Evolutionary conservation across 2,888 invertebrate species (phyloP).

Genomic region (Chorisops tibialis): DNA sequence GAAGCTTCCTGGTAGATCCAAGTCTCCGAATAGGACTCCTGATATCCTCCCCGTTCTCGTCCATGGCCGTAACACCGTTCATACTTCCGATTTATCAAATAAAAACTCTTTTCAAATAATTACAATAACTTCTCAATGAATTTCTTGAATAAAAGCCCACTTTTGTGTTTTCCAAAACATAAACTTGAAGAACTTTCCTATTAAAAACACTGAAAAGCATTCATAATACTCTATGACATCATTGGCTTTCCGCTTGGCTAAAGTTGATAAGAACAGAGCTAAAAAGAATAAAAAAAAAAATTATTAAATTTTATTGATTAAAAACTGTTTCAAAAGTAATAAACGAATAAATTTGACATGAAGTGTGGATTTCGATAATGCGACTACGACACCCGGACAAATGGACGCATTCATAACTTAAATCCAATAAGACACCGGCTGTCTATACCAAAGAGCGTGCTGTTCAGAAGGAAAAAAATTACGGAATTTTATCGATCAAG

Average conservation of each 20-base stretch:
- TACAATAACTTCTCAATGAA: not conserved
- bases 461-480: no score
- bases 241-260: not conserved
- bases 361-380: no score
- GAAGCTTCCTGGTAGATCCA: conserved; percentile 75
- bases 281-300: no score
- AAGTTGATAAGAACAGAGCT: not conserved
- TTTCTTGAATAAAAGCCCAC: not conserved
- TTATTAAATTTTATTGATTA: no score
- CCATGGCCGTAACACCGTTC: conserved; percentile 54
- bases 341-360: no score
- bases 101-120: not conserved
- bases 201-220: not conserved
- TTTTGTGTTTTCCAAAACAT: not conserved
- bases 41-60: conserved; percentile 71
- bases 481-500: no score
- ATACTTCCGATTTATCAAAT: conserved; percentile 17
- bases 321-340: no score
- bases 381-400: no score
- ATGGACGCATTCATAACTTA: no score
- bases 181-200: no score
- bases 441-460: no score
- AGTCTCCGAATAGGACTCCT: conserved; percentile 77
- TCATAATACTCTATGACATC: not conserved
- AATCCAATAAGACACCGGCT: no score